Evolutionary conservation across 2,797 vertebrate genomes (phyloP).

Genomic region (Nyctibius grandis): DNA sequence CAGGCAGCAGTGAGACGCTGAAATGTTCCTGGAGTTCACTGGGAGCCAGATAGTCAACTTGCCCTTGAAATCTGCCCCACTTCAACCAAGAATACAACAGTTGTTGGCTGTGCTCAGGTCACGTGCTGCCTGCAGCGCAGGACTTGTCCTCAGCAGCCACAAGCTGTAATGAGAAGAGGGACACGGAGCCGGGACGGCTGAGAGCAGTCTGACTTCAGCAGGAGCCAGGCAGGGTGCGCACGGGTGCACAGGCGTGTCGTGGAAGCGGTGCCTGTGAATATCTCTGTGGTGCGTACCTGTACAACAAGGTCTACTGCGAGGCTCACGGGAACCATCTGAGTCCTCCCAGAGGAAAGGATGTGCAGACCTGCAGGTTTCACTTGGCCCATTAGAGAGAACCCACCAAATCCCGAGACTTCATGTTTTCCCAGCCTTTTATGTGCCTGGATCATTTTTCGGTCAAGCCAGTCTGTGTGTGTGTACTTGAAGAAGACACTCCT

Average conservation of each 20-base stretch:
- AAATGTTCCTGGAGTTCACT: neutral
- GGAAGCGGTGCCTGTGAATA: neutral
- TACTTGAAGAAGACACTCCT: neutral
- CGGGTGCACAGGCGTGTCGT: fast-evolving
- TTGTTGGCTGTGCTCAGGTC: neutral
- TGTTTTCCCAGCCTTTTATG: neutral
- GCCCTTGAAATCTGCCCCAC: neutral
- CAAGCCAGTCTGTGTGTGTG: neutral
- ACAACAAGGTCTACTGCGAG: neutral
- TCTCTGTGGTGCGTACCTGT: neutral
- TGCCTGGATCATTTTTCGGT: neutral
- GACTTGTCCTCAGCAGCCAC: neutral
- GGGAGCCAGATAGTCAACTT: neutral
- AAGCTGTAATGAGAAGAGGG: neutral
- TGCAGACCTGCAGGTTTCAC: neutral
- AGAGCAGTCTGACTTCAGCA: neutral
- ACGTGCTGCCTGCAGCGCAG: neutral
- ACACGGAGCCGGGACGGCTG: neutral
- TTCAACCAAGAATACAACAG: neutral
- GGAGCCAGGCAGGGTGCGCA: neutral
- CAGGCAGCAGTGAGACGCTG: neutral
- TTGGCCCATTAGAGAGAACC: neutral
- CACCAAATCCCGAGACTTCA: neutral
- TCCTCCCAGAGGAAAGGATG: neutral
- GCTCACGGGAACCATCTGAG: neutral